Evolutionary conservation across 2,888 invertebrate genomes (phyloP), one percentile per base, ranked within the genome.

Genomic region (Choreutis nemorana): DNA sequence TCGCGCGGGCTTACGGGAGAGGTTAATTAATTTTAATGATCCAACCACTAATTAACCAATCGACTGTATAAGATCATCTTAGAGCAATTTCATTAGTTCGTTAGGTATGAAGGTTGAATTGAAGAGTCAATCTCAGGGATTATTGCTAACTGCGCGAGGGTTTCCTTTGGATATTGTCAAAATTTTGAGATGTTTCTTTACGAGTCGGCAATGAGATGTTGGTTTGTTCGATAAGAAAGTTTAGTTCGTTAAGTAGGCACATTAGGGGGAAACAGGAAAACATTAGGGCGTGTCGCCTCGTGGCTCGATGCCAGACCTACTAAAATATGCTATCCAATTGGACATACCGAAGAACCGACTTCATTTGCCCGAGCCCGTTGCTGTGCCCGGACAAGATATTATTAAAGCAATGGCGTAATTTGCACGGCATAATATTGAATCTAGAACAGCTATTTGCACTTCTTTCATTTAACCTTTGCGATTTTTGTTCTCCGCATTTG

Each of bases 211-310:
- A 55, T 44, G 46, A 62, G 60, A 62, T 64, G 64, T 68, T 53
- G 62, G 67, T 67, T 58, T 56, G 60, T 59, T 55, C 54, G 72
- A 75, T 73, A 73, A 72, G 68, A 73, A 72, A 71, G 63, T 73
- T 72, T 60, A 67, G 67, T 72, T 71, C 57, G 63, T 70, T 73
- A 72, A 72, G 70, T 72, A 70, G 72, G 60, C 60, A 71, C 75
- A 71, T 73, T 73, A 72, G 58, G 64, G 58, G 52, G 58, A 56
- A 67, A 66, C 71, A 68, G 71, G 71, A 72, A 72, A 70, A 71
- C 70, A 67, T 73, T 71, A 64, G 57, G 60, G 61, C 47, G 58
- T 61, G 63, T 63, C 62, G 60, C 47, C 59, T 58, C 59, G 63
- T 62, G 71, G 70, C 67, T 51, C 59, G 50, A 50, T 60, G 68